Conservation (phyloP, 37 sponge, comb jelly and placozoan genomes). For the Bolinopsis microptera region DNA sequence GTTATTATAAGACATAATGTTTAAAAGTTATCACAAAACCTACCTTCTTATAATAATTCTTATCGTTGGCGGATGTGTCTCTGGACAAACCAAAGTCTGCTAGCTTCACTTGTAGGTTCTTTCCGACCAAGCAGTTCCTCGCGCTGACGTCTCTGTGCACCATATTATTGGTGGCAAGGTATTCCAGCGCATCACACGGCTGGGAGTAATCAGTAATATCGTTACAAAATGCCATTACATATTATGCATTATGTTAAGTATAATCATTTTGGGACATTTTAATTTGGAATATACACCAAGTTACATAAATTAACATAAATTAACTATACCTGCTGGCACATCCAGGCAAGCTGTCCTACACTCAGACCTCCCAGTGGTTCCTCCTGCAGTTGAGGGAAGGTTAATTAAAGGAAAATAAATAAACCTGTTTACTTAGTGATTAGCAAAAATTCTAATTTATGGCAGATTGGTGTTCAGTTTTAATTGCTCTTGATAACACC, state of each 20-base stretch:
- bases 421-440: too few species aligned
- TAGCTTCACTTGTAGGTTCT: neutral
- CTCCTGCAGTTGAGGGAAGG: too few species aligned
- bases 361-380: neutral
- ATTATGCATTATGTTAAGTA: too few species aligned
- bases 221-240: too few species aligned
- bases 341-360: neutral
- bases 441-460: too few species aligned
- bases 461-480: too few species aligned
- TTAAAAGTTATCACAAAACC: too few species aligned
- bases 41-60: slow-evolving; percentile 44
- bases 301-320: neutral
- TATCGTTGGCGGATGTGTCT: neutral
- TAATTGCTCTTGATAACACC: too few species aligned
- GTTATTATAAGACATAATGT: too few species aligned
- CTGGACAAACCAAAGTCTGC: slow-evolving; percentile 56
- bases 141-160: slow-evolving; percentile 50
- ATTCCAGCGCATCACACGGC: slow-evolving; percentile 43
- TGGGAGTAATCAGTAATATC: neutral
- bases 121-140: slow-evolving; percentile 25
- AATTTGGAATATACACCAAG: neutral
- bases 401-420: too few species aligned
- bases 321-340: neutral
- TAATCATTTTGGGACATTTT: too few species aligned
- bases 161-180: neutral